phyloP scores from a whole-genome alignment of 2,113 vertebrate species.

The Osmerus eperlanus region DNA sequence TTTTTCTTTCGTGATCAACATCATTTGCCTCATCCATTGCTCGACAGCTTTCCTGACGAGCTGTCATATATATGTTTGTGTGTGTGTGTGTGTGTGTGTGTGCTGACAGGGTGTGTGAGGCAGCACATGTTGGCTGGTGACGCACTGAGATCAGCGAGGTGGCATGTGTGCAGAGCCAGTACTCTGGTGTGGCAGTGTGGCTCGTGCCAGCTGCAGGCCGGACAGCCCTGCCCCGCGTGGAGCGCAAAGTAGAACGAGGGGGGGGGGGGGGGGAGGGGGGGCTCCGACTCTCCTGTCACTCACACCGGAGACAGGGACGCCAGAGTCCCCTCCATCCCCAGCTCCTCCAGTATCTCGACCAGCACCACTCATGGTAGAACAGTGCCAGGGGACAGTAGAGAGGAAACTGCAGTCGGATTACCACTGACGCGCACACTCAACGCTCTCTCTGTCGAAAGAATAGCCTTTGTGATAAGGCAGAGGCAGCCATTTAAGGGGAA shows the following conservation, averaged over 20 bases:
- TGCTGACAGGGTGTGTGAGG: background rate
- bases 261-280: background rate
- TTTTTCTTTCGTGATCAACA: constrained; percentile 31
- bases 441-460: constrained; percentile 1
- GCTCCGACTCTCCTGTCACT: constrained; percentile 8
- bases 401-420: background rate
- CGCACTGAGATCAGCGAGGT: constrained; percentile 40
- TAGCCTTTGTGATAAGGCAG: background rate
- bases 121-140: constrained; percentile 6
- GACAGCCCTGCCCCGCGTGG: constrained; percentile 15
- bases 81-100: background rate
- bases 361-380: background rate
- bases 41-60: background rate
- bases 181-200: constrained; percentile 24
- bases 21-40: constrained; percentile 14
- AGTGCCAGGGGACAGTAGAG: too few species aligned
- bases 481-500: constrained; percentile 32
- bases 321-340: constrained; percentile 20
- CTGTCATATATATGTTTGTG: background rate
- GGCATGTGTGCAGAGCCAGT: constrained; percentile 40
- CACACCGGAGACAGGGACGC: constrained; percentile 28
- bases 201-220: constrained; percentile 22
- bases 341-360: constrained; percentile 17
- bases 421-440: background rate
- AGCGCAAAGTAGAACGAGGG: constrained; percentile 25